These are phyloP conservation scores for Chaenocephalus aceratus DNA, from an alignment of 2,113 vertebrate species.

Conservation along the genomic window DNA sequence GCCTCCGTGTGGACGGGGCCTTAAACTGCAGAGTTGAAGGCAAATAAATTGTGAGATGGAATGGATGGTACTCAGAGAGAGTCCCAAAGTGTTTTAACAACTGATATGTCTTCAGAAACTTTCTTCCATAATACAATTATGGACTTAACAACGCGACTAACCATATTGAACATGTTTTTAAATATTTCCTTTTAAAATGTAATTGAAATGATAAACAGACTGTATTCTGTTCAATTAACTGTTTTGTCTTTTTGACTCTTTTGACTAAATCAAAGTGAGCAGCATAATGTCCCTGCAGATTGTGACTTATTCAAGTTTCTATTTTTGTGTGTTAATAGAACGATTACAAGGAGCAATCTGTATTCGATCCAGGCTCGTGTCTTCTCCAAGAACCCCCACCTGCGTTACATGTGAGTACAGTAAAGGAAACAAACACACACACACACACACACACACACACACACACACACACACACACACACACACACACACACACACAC, in stretches of 20 bases:
- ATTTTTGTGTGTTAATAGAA: conserved; percentile 78
- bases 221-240: background rate
- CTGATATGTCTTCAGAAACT: background rate
- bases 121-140: background rate
- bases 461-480: background rate
- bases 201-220: background rate
- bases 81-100: background rate
- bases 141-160: too few species aligned
- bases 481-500: background rate
- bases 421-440: background rate
- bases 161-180: too few species aligned
- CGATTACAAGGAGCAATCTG: conserved; percentile 93
- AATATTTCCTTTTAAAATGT: too few species aligned
- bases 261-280: too few species aligned
- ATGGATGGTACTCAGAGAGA: too few species aligned
- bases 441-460: background rate
- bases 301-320: background rate
- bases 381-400: conserved; percentile 93
- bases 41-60: background rate
- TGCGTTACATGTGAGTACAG: conserved; percentile 94
- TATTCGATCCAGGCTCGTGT: conserved; percentile 89
- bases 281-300: background rate
- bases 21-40: background rate
- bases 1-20: too few species aligned
- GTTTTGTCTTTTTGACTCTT: background rate